Base-by-base conservation (phyloP, 2,888 invertebrate species). In the Hydropsyche betteni region DNA sequence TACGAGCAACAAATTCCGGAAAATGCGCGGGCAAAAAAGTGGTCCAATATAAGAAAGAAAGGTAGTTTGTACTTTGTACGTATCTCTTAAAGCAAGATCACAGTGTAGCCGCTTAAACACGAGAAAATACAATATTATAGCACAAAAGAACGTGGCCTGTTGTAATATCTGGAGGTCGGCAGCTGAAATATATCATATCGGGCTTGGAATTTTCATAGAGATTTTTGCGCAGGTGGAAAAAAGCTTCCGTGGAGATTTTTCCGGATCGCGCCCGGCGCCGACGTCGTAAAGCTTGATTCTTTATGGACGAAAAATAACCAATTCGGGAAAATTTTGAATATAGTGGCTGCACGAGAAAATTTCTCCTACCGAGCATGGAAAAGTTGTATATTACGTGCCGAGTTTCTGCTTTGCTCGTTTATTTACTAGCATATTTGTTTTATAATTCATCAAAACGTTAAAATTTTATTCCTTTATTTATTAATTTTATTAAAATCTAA, bases 151-250 rank as follows among this genome's bases (percentile, higher is more conserved):
- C 24, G 24, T 24, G 24, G 24, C 24, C 44, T 4, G 44, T 6
- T 44, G 44, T 44, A 44, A 44, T 44, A 44, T 64, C 64, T 7
- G 53, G 69, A 74, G 34, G 58, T 51, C 55, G 36, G 69, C 75
- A 70, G 70, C 70, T 75, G 75, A 75, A 75, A 75, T 75, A 75
- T 75, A 75, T 75, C 75, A 75, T 75, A 69, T 44, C 70, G 70
- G 36, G 69, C 36, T 44, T 8, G 75, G 75, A 75, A 75, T 75
- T 75, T 68, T 75, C 69, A 61, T 75, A 58, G 69, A 50, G 70
- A 58, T 75, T 75, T 75, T 70, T 75, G 38, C 38, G 75, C 75
- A 75, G 75, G 75, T 75, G 70, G 52, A 53, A 53, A 51, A 34
- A 16, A 44, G 10, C 10, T 44, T 10, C 44, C 44, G 44, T 44